These are phyloP conservation scores for Sicus ferrugineus DNA, from an alignment of 2,888 invertebrate species.

Conservation along the genomic window DNA sequence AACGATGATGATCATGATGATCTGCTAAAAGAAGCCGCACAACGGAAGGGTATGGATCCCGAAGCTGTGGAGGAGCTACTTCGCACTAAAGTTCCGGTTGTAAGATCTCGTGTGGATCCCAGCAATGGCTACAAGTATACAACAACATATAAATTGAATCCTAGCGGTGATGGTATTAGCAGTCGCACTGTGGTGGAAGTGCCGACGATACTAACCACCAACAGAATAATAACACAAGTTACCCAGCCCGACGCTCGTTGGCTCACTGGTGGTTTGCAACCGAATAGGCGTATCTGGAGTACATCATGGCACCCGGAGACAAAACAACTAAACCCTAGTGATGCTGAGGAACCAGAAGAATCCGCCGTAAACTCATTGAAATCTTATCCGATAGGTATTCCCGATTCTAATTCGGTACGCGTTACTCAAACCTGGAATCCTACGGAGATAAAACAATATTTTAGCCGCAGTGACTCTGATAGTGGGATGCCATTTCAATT, in stretches of 20 bases:
- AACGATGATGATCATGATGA: neutral
- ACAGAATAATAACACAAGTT: neutral
- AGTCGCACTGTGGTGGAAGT: neutral
- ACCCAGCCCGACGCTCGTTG: too few relatives aligned
- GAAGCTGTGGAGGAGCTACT: slow-evolving; percentile 34
- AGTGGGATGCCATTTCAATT: too few relatives aligned
- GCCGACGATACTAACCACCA: neutral
- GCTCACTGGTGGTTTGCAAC: too few relatives aligned
- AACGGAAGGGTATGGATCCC: slow-evolving; percentile 46
- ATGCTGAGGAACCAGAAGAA: too few relatives aligned
- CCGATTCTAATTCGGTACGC: too few relatives aligned
- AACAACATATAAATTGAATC: slow-evolving; percentile 48
- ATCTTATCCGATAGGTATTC: too few relatives aligned
- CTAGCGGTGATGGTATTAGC: slow-evolving; percentile 40
- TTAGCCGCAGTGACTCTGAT: too few relatives aligned
- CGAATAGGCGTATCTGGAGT: neutral
- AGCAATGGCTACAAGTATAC: slow-evolving; percentile 41
- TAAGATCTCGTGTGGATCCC: slow-evolving; percentile 40
- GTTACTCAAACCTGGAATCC: too few relatives aligned
- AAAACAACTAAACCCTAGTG: neutral
- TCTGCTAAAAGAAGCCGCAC: slow-evolving; percentile 41
- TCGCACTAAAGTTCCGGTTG: slow-evolving; percentile 49
- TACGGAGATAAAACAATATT: too few relatives aligned
- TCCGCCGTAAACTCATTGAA: too few relatives aligned
- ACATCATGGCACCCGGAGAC: neutral